Conservation (phyloP, 2,113 vertebrate genomes). For the Trichechus manatus region DNA sequence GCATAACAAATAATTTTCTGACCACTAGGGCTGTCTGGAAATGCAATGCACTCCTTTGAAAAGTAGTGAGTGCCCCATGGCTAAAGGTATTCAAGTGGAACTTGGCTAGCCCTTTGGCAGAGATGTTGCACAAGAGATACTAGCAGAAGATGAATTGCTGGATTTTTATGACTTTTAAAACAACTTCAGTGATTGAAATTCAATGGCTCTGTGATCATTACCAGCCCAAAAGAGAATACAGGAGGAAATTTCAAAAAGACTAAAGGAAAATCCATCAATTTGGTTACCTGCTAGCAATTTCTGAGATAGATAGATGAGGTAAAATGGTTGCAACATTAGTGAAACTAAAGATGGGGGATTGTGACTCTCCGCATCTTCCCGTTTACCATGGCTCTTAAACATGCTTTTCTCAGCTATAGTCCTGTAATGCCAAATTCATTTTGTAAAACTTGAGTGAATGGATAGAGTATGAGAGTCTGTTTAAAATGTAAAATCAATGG, state of each 20-base stretch:
- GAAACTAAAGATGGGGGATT: neutral
- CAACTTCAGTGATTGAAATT: constrained; percentile 34
- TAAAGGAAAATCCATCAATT: constrained; percentile 50
- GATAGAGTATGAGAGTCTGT: constrained; percentile 10
- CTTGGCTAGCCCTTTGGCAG: neutral
- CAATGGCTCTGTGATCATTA: constrained; percentile 55
- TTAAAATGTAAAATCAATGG: constrained; percentile 62
- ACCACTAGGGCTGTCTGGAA: neutral
- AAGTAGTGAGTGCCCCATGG: neutral
- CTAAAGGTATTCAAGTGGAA: constrained; percentile 19
- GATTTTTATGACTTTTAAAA: constrained; percentile 59
- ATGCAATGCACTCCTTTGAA: neutral
- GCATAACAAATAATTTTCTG: neutral
- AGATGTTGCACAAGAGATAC: neutral
- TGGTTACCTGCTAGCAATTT: constrained; percentile 22
- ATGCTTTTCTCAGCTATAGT: neutral
- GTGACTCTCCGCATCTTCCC: neutral
- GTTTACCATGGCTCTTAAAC: neutral
- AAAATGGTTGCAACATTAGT: constrained; percentile 27
- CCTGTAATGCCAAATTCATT: constrained; percentile 35
- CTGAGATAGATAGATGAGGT: constrained; percentile 28
- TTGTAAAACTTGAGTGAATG: constrained; percentile 31
- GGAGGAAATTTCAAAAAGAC: constrained; percentile 33
- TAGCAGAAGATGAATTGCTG: neutral
- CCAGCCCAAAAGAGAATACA: neutral